phyloP scores from a whole-genome alignment of 2,113 vertebrate species.

The Thalassoma bifasciatum region DNA sequence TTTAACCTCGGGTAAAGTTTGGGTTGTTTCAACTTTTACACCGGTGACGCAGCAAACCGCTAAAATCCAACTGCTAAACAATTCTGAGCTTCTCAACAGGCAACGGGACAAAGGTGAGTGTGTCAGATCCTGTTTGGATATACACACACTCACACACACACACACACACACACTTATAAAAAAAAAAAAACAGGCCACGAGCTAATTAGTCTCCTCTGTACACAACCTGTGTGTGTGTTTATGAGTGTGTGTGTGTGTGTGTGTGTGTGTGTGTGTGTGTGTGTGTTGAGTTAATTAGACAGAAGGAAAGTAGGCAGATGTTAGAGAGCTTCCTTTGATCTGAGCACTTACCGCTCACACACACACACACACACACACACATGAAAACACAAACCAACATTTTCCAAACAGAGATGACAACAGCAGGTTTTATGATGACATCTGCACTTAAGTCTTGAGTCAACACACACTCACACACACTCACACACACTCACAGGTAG shows the following conservation, averaged over 20 bases:
- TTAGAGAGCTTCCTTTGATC: slow-evolving; percentile 63
- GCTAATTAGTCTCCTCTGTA: slow-evolving; percentile 48
- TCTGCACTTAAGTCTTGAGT: not conserved
- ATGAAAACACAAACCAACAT: slow-evolving; percentile 22
- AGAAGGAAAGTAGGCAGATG: slow-evolving; percentile 61
- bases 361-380: slow-evolving; percentile 12
- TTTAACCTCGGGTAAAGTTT: too few species aligned
- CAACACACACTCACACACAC: slow-evolving; percentile 22
- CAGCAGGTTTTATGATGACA: slow-evolving; percentile 12
- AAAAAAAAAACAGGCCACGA: slow-evolving; percentile 9
- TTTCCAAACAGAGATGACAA: slow-evolving; percentile 12
- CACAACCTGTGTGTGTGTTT: slow-evolving; percentile 27
- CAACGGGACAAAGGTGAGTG: too few species aligned
- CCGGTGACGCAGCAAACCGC: too few species aligned
- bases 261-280: slow-evolving; percentile 27
- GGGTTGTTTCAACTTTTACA: too few species aligned
- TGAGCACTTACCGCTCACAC: slow-evolving; percentile 40
- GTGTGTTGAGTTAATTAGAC: slow-evolving; percentile 57
- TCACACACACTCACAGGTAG: slow-evolving; percentile 9
- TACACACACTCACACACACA: not conserved
- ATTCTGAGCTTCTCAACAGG: too few species aligned
- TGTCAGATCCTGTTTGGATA: too few species aligned
- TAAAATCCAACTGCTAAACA: too few species aligned
- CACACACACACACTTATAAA: slow-evolving; percentile 5
- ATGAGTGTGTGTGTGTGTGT: slow-evolving; percentile 28